Base-by-base conservation (phyloP, 1,140 invertebrate genomes). In the Nilaparvata lugens region DNA sequence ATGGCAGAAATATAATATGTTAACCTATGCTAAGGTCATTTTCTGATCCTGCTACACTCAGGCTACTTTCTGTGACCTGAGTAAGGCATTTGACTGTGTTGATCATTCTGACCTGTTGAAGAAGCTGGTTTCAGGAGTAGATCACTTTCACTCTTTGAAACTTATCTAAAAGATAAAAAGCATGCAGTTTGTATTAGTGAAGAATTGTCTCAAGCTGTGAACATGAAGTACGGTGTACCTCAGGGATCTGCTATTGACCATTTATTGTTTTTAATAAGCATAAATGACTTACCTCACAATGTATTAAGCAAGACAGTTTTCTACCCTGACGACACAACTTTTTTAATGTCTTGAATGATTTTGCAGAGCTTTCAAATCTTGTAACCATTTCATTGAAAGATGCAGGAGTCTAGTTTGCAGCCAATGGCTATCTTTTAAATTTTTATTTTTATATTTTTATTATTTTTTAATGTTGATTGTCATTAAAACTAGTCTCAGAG, bases 301-400 rank as follows among this genome's bases (percentile, higher is more conserved):
- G 55, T 56, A 2, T 19, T 40, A 19, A 4, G 31, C 16, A 28
- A 52, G 24, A 45, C 43, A 18, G 43, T 23, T 24, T 52, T 28
- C 25, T 58, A 42, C 28, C 14, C 60, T 25, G 57, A 59, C 56
- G 74, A 78, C 19, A 65, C 71, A 16, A 69, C 72, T 60, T 67
- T 75, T 80, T 69, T 70, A 75, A 21, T 74, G 81, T 23, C 75
- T 82, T 51, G 75, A 72, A 23, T 74, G 75, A 63, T 76, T 79
- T 28, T 75, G 76, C 70, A 70, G 74, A 59, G 68, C 71, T 78
- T 0, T 71, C 42, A 9, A 56, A 38, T 23, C 18, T 40, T 4
- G 24, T 18, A 9, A 40, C 6, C 9, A 40, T 40, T 40, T 31
- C 35, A 19, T 35, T 40, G 23, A 11, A 9, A 7, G 24, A 56